Conservation (phyloP, 2,797 vertebrate species). For the Melanotaenia trifasciata region DNA sequence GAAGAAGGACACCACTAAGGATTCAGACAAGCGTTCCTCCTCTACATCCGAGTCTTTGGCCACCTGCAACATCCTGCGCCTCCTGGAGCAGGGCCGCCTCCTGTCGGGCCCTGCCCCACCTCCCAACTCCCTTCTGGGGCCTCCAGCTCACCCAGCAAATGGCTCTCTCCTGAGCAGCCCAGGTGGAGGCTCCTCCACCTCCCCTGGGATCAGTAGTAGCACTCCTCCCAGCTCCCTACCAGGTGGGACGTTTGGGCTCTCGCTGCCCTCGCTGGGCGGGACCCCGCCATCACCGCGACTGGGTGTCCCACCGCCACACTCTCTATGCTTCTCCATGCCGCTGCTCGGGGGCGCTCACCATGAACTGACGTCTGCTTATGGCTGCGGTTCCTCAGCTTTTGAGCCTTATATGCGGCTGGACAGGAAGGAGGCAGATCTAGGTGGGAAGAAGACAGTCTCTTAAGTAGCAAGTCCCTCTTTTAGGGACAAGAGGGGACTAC, state of each 20-base stretch:
- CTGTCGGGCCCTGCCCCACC: slow-evolving; percentile 86
- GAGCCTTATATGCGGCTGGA: slow-evolving; percentile 92
- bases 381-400: slow-evolving; percentile 91
- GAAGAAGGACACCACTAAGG: slow-evolving; percentile 97
- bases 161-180: slow-evolving; percentile 78
- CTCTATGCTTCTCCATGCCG: slow-evolving; percentile 87
- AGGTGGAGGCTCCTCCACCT: slow-evolving; percentile 68
- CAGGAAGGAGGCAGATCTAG: slow-evolving; percentile 82
- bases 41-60: slow-evolving; percentile 90
- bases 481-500: slow-evolving; percentile 7
- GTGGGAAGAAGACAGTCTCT: slow-evolving; percentile 86
- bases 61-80: slow-evolving; percentile 93
- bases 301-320: slow-evolving; percentile 76
- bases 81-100: slow-evolving; percentile 94
- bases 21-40: slow-evolving; percentile 89
- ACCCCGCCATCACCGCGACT: slow-evolving; percentile 81
- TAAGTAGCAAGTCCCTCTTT: slow-evolving; percentile 65
- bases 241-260: slow-evolving; percentile 81
- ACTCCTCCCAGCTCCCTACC: slow-evolving; percentile 67
- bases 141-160: slow-evolving; percentile 68
- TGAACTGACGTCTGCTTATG: slow-evolving; percentile 84
- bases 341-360: slow-evolving; percentile 85
- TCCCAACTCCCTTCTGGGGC: slow-evolving; percentile 82
- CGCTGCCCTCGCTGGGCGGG: slow-evolving; percentile 81
- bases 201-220: slow-evolving; percentile 68